Evolutionary conservation across 2,113 vertebrate species (phyloP).

Genomic region (Pycnonotus jocosus): DNA sequence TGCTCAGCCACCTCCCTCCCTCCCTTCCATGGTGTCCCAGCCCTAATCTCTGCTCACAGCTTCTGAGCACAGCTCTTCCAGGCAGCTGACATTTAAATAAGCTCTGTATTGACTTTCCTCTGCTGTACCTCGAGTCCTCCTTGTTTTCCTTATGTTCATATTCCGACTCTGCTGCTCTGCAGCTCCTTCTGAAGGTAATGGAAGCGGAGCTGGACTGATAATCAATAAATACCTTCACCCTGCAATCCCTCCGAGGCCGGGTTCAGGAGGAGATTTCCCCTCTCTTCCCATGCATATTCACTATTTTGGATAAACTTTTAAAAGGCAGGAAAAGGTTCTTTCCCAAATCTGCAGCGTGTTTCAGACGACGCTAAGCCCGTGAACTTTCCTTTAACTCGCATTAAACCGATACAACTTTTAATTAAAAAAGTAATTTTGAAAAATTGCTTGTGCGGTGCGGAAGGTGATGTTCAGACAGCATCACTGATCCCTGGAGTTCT

Average conservation of each 20-base stretch:
- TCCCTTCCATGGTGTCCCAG: not conserved
- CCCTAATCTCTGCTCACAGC: constrained; percentile 31
- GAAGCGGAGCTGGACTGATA: not conserved
- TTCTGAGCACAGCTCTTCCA: constrained; percentile 28
- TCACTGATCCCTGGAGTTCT: constrained; percentile 60
- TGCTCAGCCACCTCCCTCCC: constrained; percentile 20
- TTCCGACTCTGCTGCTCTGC: not conserved
- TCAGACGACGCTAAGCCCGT: not conserved
- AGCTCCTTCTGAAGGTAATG: not conserved
- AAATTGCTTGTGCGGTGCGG: constrained; percentile 27
- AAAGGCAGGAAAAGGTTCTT: not conserved
- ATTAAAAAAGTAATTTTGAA: constrained; percentile 70
- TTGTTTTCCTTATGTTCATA: constrained; percentile 49
- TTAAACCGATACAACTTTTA: constrained; percentile 61
- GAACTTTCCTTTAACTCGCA: constrained; percentile 40
- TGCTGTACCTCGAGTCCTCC: constrained; percentile 14
- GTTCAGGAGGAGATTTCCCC: not conserved
- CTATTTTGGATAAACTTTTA: not conserved
- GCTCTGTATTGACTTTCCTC: constrained; percentile 49
- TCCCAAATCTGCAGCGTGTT: not conserved
- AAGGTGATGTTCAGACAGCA: constrained; percentile 43
- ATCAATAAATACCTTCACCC: constrained; percentile 14
- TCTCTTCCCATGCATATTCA: not conserved
- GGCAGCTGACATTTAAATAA: constrained; percentile 66
- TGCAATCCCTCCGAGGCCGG: not conserved